These are phyloP conservation scores for Morone chrysops DNA, from an alignment of 2,113 vertebrate species.

Conservation along the genomic window DNA sequence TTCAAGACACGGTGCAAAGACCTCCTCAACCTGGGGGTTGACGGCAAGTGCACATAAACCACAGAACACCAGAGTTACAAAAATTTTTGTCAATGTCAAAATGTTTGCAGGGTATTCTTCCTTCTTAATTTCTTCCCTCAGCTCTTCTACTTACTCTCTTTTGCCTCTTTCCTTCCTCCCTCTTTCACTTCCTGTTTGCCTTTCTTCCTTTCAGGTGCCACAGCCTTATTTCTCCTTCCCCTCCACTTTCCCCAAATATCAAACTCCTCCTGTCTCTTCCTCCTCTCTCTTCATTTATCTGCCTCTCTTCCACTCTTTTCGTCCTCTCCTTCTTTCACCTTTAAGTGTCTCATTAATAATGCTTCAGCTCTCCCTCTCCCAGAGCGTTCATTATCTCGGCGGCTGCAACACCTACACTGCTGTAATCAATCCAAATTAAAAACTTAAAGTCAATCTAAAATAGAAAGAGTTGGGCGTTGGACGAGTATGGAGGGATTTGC, in stretches of 20 bases:
- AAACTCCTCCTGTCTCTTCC: background rate
- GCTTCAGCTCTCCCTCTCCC: constrained; percentile 53
- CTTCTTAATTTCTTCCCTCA: background rate
- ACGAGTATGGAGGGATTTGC: constrained; percentile 31
- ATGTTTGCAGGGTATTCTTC: no score
- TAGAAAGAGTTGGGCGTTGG: constrained; percentile 29
- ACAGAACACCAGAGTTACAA: no score
- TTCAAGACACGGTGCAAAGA: no score
- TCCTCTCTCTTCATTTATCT: constrained; percentile 18
- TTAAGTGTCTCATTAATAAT: constrained; percentile 75
- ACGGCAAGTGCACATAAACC: no score
- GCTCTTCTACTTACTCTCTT: background rate
- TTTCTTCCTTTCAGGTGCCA: no score
- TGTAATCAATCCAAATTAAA: constrained; percentile 76
- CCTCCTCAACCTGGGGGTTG: no score
- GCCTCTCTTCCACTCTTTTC: constrained; percentile 36
- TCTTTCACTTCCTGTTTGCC: no score
- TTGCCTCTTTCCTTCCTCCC: background rate
- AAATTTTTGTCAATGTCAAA: no score
- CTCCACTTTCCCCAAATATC: background rate
- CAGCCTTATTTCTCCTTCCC: no score
- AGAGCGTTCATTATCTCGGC: constrained; percentile 56
- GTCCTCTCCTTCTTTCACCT: constrained; percentile 42
- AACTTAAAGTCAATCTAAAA: constrained; percentile 50
- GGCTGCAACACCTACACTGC: constrained; percentile 59